phyloP scores from a whole-genome alignment of 2,113 vertebrate species.

The Crotalus viridis region DNA sequence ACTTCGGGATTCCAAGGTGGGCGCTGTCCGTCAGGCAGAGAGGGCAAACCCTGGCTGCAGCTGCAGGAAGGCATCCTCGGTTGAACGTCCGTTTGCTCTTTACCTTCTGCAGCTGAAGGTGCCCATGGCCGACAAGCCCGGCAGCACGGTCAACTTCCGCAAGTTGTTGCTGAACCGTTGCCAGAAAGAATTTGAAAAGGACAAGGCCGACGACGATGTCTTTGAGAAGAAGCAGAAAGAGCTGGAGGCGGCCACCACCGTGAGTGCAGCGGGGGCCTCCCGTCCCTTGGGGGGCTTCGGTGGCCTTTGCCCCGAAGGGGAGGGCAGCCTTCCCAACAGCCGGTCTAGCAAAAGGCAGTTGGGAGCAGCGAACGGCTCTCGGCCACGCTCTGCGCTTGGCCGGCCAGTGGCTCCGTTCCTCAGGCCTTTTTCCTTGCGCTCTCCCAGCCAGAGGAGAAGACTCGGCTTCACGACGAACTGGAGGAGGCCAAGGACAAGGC shows the following conservation, averaged over 20 bases:
- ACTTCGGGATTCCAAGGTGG: not conserved
- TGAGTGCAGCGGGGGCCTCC: conserved; percentile 57
- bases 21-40: not conserved
- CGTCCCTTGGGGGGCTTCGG: not conserved
- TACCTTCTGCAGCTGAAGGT: conserved; percentile 83
- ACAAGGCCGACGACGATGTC: conserved; percentile 95
- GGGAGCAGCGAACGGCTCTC: not conserved
- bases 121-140: conserved; percentile 92
- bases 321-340: not conserved
- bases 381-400: accelerated
- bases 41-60: not conserved
- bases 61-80: not conserved
- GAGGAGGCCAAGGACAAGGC: conserved; percentile 95
- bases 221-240: conserved; percentile 98
- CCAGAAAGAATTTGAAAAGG: conserved; percentile 98
- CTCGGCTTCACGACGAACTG: conserved; percentile 87
- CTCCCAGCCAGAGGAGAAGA: conserved; percentile 82
- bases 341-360: not conserved
- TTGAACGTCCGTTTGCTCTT: conserved; percentile 27
- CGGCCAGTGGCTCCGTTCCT: not conserved
- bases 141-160: conserved; percentile 91
- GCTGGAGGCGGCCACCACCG: conserved; percentile 87
- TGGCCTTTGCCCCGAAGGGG: not conserved
- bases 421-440: not conserved
- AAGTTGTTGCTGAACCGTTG: conserved; percentile 95